Evolutionary conservation across 2,113 vertebrate genomes (phyloP).

Genomic region (Accipiter cooperii): DNA sequence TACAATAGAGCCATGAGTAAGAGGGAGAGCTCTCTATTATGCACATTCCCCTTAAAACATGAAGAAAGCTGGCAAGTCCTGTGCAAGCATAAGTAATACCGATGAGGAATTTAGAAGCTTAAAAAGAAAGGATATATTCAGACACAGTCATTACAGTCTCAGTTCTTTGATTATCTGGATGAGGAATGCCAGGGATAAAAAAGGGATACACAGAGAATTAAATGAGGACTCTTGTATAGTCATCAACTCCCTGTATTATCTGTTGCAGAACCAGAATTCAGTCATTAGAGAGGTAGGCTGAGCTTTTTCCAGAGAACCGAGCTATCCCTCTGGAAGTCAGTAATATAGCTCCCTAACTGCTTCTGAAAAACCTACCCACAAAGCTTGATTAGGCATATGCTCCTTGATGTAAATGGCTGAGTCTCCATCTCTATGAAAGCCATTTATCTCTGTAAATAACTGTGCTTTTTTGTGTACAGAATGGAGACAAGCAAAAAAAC

Average conservation of each 20-base stretch:
- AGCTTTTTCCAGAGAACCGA: not conserved
- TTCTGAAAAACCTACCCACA: not conserved
- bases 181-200: not conserved
- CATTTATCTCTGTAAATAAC: not conserved
- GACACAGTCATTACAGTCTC: not conserved
- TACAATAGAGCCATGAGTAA: not conserved
- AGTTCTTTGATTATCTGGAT: not conserved
- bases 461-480: not conserved
- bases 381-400: not conserved
- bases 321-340: not conserved
- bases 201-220: not conserved
- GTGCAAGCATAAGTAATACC: not conserved
- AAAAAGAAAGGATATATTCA: conserved; percentile 13
- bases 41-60: not conserved
- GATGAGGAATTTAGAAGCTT: conserved; percentile 12
- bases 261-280: not conserved
- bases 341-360: not conserved
- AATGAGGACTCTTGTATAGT: not conserved
- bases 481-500: not conserved
- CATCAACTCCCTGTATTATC: not conserved
- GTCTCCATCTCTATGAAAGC: not conserved
- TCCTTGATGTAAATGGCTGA: not conserved
- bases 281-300: not conserved
- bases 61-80: conserved; percentile 15
- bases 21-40: not conserved